Evolutionary conservation across 2,888 invertebrate species (phyloP).

Genomic region (Cataglyphis rosenhaueri): DNA sequence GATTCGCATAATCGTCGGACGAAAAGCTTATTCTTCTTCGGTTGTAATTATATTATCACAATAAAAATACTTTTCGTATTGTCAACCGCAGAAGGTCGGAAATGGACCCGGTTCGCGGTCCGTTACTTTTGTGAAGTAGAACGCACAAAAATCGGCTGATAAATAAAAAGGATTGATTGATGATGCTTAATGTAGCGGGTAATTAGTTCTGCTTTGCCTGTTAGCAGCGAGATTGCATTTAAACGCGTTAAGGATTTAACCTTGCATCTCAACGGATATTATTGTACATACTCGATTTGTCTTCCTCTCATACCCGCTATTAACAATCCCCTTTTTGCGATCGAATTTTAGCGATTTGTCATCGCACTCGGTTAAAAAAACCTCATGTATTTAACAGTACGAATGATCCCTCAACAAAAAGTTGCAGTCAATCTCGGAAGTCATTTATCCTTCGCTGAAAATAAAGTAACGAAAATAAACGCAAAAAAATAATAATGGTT

Average conservation of each 20-base stretch:
- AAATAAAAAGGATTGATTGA: constrained; percentile 64
- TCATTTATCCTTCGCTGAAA: neutral
- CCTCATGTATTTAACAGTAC: neutral
- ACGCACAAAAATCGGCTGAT: constrained; percentile 52
- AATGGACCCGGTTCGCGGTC: constrained; percentile 39
- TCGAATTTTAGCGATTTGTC: constrained; percentile 47
- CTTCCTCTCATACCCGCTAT: constrained; percentile 36
- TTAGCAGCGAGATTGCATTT: constrained; percentile 50
- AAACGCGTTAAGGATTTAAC: constrained; percentile 43
- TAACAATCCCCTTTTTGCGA: constrained; percentile 42
- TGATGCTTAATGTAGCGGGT: constrained; percentile 58
- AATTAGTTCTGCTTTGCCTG: constrained; percentile 69
- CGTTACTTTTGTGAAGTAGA: constrained; percentile 48
- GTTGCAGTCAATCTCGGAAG: neutral
- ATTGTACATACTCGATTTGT: constrained; percentile 33
- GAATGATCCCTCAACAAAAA: constrained; percentile 19
- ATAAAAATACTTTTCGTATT: constrained; percentile 63
- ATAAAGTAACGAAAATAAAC: neutral
- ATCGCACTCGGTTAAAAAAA: constrained; percentile 26
- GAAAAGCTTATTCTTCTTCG: constrained; percentile 39
- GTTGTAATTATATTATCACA: constrained; percentile 18
- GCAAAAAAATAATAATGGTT: neutral
- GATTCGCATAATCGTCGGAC: constrained; percentile 29
- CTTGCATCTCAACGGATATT: constrained; percentile 39
- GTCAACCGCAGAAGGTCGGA: constrained; percentile 60